Conservation (phyloP, 2,888 invertebrate genomes). For the Campoletis raptor region DNA sequence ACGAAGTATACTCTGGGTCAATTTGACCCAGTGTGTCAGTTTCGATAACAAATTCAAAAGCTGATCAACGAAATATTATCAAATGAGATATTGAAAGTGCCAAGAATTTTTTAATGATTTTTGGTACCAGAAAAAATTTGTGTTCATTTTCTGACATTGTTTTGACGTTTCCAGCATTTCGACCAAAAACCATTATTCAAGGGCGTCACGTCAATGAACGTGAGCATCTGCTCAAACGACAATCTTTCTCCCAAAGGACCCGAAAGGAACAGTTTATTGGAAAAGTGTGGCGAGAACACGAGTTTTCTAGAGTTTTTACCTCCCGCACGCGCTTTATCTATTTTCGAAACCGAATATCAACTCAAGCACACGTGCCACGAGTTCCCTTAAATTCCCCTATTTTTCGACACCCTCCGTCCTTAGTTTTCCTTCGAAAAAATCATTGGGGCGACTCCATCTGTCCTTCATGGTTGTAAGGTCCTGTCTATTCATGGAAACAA, state of each 20-base stretch:
- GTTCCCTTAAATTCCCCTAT: conserved; percentile 35
- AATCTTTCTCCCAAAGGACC: conserved; percentile 43
- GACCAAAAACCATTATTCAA: conserved; percentile 23
- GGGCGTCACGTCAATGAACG: background rate
- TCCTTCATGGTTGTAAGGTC: conserved; percentile 21
- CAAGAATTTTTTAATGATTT: background rate
- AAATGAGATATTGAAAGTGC: background rate
- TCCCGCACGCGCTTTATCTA: conserved; percentile 56
- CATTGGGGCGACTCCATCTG: conserved; percentile 54
- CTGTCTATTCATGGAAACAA: conserved; percentile 16
- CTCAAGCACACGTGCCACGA: conserved; percentile 53
- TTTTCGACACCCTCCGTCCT: conserved; percentile 17
- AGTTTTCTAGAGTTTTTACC: conserved; percentile 7
- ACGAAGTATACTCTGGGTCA: no score
- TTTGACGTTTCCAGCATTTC: conserved; percentile 13
- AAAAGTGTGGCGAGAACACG: conserved; percentile 35
- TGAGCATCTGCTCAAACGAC: conserved; percentile 52
- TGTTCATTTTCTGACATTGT: background rate
- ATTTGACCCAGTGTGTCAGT: no score
- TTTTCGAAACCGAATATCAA: conserved; percentile 58
- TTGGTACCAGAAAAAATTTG: background rate
- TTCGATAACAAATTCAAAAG: no score
- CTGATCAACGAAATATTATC: no score
- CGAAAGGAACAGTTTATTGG: conserved; percentile 26
- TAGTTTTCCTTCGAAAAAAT: conserved; percentile 20